phyloP scores from a whole-genome alignment of 2,797 vertebrate genomes.

The Kryptolebias ocellatus region DNA sequence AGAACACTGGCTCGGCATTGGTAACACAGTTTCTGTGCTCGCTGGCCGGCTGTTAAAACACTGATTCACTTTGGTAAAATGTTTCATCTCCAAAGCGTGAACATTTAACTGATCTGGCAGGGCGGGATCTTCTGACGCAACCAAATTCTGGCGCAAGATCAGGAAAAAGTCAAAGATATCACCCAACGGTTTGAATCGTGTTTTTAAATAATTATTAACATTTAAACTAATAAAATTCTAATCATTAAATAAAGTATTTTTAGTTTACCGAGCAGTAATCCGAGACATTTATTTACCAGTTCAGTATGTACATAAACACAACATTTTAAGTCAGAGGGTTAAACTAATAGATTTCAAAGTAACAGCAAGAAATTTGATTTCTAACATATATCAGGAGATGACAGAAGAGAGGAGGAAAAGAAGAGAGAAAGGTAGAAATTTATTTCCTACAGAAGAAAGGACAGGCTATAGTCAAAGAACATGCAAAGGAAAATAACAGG shows the following conservation, averaged over 20 bases:
- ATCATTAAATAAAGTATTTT: not conserved
- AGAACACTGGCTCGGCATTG: constrained; percentile 55
- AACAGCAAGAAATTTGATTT: constrained; percentile 39
- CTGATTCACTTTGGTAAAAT: constrained; percentile 52
- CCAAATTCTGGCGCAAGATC: not conserved
- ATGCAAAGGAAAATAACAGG: constrained; percentile 48
- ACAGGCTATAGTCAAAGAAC: constrained; percentile 37
- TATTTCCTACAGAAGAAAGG: constrained; percentile 49
- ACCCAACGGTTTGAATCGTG: not conserved
- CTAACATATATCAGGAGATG: constrained; percentile 40
- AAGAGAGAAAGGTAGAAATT: constrained; percentile 39
- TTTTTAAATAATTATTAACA: not conserved
- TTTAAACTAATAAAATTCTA: not conserved
- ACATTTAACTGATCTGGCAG: constrained; percentile 26
- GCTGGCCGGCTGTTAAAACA: constrained; percentile 63
- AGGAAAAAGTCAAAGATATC: not conserved
- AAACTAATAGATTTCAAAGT: constrained; percentile 33
- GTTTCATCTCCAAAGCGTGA: constrained; percentile 41
- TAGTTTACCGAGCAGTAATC: constrained; percentile 20
- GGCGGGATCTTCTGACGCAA: constrained; percentile 20
- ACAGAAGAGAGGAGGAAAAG: constrained; percentile 25
- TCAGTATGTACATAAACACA: not conserved
- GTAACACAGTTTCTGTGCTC: constrained; percentile 52
- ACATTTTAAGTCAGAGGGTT: constrained; percentile 9
- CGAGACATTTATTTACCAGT: not conserved